These are phyloP conservation scores for Octodon degus DNA, from an alignment of 2,113 vertebrate species.

Conservation along the genomic window DNA sequence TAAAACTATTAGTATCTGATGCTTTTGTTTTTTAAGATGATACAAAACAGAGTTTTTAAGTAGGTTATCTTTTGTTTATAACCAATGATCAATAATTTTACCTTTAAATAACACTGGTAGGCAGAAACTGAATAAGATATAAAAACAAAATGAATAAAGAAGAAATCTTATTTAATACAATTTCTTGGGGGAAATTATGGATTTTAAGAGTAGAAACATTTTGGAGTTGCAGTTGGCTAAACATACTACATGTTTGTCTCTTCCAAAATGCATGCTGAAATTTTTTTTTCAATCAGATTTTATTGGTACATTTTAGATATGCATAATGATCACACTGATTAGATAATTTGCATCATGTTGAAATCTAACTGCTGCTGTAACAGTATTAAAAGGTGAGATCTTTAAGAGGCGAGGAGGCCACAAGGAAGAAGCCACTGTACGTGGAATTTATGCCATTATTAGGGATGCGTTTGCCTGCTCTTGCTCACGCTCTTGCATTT, in stretches of 20 bases:
- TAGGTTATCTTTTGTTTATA: constrained; percentile 13
- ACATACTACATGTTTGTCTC: neutral
- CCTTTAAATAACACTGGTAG: neutral
- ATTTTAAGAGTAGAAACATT: constrained; percentile 46
- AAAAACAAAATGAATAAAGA: neutral
- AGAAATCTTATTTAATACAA: constrained; percentile 10
- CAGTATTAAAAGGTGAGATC: neutral
- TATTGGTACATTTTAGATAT: neutral
- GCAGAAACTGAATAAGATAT: neutral
- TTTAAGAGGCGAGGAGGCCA: neutral
- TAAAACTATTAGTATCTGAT: neutral
- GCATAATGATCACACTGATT: neutral
- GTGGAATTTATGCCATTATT: neutral
- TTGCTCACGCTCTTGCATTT: neutral
- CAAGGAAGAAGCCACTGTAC: neutral
- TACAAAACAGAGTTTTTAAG: neutral
- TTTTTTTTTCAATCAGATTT: neutral
- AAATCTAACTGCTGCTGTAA: neutral
- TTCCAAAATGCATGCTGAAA: neutral
- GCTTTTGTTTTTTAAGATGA: neutral
- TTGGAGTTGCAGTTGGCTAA: neutral
- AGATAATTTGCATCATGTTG: neutral
- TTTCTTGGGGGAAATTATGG: neutral
- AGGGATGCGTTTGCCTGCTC: neutral
- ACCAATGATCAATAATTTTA: neutral